These are phyloP conservation scores for Stenichneumon culpator DNA, from an alignment of 2,888 invertebrate species.

Conservation along the genomic window DNA sequence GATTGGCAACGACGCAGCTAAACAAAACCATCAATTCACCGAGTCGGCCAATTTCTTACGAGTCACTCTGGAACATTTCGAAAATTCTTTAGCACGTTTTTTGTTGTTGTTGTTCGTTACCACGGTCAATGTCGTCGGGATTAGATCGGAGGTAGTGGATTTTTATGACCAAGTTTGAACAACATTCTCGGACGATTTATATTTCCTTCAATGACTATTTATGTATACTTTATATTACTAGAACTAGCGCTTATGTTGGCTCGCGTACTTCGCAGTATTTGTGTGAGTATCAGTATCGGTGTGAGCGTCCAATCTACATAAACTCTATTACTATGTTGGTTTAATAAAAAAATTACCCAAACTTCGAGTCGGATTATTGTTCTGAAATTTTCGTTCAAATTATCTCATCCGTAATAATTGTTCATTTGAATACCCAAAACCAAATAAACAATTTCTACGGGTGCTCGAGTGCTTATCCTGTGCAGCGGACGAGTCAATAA, in stretches of 20 bases:
- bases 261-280: too few species aligned
- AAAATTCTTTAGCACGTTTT: neutral
- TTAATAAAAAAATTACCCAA: too few species aligned
- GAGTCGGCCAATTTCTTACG: slow-evolving; percentile 32
- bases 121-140: slow-evolving; percentile 24
- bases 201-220: too few species aligned
- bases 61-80: neutral
- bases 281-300: too few species aligned
- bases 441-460: neutral
- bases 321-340: too few species aligned
- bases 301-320: too few species aligned
- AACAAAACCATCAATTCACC: slow-evolving; percentile 17
- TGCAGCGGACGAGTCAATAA: neutral
- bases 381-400: too few species aligned
- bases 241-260: too few species aligned
- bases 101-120: slow-evolving; percentile 7
- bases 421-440: neutral
- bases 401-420: neutral
- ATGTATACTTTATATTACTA: too few species aligned
- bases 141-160: neutral
- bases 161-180: neutral
- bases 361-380: too few species aligned
- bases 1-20: neutral
- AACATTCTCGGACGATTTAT: neutral
- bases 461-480: too few species aligned